A percentile compares a stretch with the other conserved stretches of the same genome.
These are phyloP conservation scores for Chirona hameri DNA, from an alignment of 2,888 invertebrate genomes.

Conservation along the genomic window DNA sequence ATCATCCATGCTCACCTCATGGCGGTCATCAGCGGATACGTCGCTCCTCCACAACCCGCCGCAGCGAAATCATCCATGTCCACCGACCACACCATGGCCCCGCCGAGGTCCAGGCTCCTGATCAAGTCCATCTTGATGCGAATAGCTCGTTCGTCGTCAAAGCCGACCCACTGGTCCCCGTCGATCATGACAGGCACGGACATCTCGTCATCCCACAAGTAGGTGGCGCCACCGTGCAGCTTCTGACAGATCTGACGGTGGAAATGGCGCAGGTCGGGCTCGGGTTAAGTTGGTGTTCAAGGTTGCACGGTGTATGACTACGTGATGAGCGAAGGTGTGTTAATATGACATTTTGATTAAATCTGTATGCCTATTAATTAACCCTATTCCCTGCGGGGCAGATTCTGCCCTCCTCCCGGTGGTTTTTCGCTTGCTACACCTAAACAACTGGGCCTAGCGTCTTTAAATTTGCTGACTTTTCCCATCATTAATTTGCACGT, in stretches of 20 bases:
- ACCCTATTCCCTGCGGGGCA: too few species aligned
- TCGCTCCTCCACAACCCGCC: slow-evolving; percentile 73
- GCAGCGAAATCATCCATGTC: slow-evolving; percentile 94
- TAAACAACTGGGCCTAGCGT: too few species aligned
- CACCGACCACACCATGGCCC: slow-evolving; percentile 94
- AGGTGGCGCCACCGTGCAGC: slow-evolving; percentile 75
- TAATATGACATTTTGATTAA: too few species aligned
- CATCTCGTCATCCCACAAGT: slow-evolving; percentile 95
- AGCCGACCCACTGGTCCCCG: slow-evolving; percentile 81
- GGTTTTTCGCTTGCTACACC: too few species aligned
- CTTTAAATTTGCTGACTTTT: too few species aligned
- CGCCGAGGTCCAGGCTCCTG: slow-evolving; percentile 78
- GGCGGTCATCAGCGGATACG: slow-evolving; percentile 83
- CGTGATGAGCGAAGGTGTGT: too few species aligned
- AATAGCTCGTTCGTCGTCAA: slow-evolving; percentile 81
- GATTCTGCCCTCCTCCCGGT: too few species aligned
- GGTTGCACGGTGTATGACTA: too few species aligned
- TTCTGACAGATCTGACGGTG: slow-evolving; percentile 77
- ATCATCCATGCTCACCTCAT: slow-evolving; percentile 69
- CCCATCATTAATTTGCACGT: too few species aligned
- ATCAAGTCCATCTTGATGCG: slow-evolving; percentile 89
- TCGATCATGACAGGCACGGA: slow-evolving; percentile 89
- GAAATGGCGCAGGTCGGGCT: too few species aligned
- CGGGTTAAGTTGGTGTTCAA: too few species aligned
- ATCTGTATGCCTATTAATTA: too few species aligned